Conservation (phyloP, 1,140 invertebrate genomes). For the Calycopis cecrops region DNA sequence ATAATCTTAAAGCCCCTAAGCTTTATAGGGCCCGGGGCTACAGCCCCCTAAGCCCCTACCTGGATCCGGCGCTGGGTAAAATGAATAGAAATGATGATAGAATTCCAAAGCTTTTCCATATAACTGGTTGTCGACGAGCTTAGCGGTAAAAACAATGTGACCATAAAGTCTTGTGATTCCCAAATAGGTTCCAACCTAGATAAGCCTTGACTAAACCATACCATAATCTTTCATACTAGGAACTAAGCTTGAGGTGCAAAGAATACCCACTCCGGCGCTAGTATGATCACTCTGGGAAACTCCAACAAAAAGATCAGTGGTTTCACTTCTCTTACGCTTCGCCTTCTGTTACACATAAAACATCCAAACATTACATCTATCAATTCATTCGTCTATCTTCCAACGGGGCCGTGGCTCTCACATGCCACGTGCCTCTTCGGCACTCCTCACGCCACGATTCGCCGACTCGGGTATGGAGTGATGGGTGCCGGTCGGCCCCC, state of each 20-base stretch:
- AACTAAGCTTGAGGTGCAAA: conserved; percentile 10
- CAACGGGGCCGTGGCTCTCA: conserved; percentile 6
- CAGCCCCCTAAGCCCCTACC: no score
- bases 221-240: conserved; percentile 15
- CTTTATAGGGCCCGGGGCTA: no score
- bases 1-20: no score
- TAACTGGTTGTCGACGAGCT: no score
- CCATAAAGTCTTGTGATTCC: no score
- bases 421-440: conserved; percentile 15
- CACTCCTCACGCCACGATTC: neutral
- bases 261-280: conserved; percentile 14
- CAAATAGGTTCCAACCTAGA: neutral
- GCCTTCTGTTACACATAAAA: conserved; percentile 16
- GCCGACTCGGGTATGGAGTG: neutral
- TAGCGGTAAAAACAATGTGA: no score
- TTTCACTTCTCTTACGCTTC: conserved; percentile 10
- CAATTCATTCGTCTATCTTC: conserved; percentile 16
- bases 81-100: no score
- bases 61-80: no score
- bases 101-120: no score
- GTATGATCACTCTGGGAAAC: conserved; percentile 8
- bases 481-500: neutral
- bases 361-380: conserved; percentile 11
- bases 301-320: neutral
- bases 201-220: conserved; percentile 12